Evolutionary conservation across 1,140 invertebrate species (phyloP).

Genomic region (Aphaenogaster floridana): DNA sequence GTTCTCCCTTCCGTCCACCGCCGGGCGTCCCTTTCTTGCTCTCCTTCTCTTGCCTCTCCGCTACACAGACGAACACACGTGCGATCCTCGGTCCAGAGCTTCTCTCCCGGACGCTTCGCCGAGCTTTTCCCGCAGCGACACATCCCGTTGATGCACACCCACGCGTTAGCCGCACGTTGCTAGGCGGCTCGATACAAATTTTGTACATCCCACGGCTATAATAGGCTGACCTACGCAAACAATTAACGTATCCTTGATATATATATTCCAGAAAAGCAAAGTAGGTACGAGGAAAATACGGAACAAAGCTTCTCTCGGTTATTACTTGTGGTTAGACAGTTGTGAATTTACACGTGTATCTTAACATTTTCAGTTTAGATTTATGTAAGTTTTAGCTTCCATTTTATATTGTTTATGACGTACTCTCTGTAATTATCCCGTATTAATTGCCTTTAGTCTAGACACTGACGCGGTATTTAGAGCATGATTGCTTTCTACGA

Average conservation of each 20-base stretch:
- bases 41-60: conserved; percentile 14
- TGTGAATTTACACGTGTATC: not conserved
- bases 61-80: conserved; percentile 3
- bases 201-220: not conserved
- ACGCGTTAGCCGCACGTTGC: not conserved
- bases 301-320: not conserved
- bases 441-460: conserved; percentile 10
- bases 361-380: not conserved
- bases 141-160: conserved; percentile 45
- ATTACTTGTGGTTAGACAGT: not conserved
- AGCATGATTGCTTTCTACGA: conserved; percentile 35
- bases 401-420: no score
- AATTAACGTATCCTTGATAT: not conserved
- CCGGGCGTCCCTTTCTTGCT: conserved; percentile 24
- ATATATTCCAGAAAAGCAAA: not conserved
- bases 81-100: conserved; percentile 43
- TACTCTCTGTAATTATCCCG: not conserved
- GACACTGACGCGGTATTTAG: not conserved
- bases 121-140: conserved; percentile 42
- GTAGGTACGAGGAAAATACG: not conserved
- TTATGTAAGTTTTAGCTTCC: not conserved
- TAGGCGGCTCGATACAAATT: conserved; percentile 37
- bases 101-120: conserved; percentile 17
- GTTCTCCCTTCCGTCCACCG: conserved; percentile 47
- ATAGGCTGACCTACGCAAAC: conserved; percentile 7